Base-by-base conservation (phyloP, 2,888 invertebrate genomes). In the Parochlus steinenii region DNA sequence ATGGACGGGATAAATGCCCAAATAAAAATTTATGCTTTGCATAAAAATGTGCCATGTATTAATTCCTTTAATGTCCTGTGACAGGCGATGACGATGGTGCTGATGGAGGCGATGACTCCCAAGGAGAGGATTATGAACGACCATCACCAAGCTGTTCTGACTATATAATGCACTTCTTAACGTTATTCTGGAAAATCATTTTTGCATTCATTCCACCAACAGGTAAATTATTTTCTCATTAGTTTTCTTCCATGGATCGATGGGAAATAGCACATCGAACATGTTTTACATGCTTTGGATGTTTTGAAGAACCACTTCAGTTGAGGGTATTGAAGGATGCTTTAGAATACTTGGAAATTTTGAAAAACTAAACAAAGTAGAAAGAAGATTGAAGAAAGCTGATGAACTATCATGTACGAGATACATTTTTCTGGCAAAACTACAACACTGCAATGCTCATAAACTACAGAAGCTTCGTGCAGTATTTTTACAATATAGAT, bases 181-280 rank as follows among this genome's bases (percentile, higher is more conserved):
- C 97, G 8, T 65, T 98, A 40, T 93, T 97, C 64, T 98, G 98
- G 98, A 98, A 99, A 64, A 66, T 98, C 35, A 61, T 93, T 41
- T 98, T 97, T 61, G 97, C 97, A 40, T 85, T 92, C 58, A 85
- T 98, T 43, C 97, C 98, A 47, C 98, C 98, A 16, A 97, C 97
- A 62, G 93, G 89, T 85, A 62, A 60, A 16, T 8, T 5, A 27
- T 24, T 20, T n/a, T n/a, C 10, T 15, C 31, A 12, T 33, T 16
- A 17, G 25, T 16, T 15, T 26, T 11, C 11, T 26, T 6, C n/a
- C n/a, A n/a, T n/a, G n/a, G n/a, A n/a, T n/a, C n/a, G n/a, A n/a
- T n/a, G n/a, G n/a, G n/a, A n/a, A n/a, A n/a, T n/a, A n/a, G n/a
- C n/a, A n/a, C n/a, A n/a, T n/a, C n/a, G n/a, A n/a, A n/a, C n/a